phyloP scores from a whole-genome alignment of 2,888 invertebrate genomes.

The Serripes groenlandicus region DNA sequence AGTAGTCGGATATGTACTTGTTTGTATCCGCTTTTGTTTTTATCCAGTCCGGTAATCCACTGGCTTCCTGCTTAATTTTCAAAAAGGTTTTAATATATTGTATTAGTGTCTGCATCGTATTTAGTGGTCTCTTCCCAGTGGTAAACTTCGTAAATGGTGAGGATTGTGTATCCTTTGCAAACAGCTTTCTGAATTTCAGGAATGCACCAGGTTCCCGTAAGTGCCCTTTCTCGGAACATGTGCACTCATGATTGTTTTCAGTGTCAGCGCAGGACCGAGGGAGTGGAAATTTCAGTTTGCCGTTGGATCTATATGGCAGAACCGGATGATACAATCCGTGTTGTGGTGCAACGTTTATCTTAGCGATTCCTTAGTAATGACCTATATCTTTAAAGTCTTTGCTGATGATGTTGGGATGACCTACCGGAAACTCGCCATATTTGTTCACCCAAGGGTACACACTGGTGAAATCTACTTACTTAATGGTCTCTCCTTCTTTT shows the following conservation, averaged over 20 bases:
- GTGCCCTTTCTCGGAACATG: slow-evolving; percentile 75
- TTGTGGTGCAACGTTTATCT: slow-evolving; percentile 63
- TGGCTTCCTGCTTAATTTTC: slow-evolving; percentile 53
- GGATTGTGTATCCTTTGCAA: slow-evolving; percentile 77
- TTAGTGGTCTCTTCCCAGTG: slow-evolving; percentile 66
- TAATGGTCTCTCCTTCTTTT: slow-evolving; percentile 53
- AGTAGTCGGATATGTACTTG: slow-evolving; percentile 64
- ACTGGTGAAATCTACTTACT: slow-evolving; percentile 68
- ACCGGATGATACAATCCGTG: slow-evolving; percentile 78
- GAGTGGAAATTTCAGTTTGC: slow-evolving; percentile 82
- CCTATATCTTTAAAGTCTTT: slow-evolving; percentile 23
- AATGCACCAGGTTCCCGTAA: slow-evolving; percentile 82
- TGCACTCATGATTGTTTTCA: slow-evolving; percentile 71
- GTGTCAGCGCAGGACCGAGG: slow-evolving; percentile 76
- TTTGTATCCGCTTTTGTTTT: slow-evolving; percentile 58
- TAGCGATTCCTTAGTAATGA: slow-evolving; percentile 62
- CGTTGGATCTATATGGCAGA: slow-evolving; percentile 75
- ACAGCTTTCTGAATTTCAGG: slow-evolving; percentile 82
- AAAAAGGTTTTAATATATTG: slow-evolving; percentile 75
- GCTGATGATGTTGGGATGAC: slow-evolving; percentile 60
- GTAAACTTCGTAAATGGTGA: slow-evolving; percentile 81
- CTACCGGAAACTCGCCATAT: slow-evolving; percentile 67
- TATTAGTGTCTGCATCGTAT: slow-evolving; percentile 39
- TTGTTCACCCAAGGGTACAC: slow-evolving; percentile 76
- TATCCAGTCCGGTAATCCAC: slow-evolving; percentile 41